Evolutionary conservation across 2,797 vertebrate species (phyloP).

Genomic region (Labroides dimidiatus): DNA sequence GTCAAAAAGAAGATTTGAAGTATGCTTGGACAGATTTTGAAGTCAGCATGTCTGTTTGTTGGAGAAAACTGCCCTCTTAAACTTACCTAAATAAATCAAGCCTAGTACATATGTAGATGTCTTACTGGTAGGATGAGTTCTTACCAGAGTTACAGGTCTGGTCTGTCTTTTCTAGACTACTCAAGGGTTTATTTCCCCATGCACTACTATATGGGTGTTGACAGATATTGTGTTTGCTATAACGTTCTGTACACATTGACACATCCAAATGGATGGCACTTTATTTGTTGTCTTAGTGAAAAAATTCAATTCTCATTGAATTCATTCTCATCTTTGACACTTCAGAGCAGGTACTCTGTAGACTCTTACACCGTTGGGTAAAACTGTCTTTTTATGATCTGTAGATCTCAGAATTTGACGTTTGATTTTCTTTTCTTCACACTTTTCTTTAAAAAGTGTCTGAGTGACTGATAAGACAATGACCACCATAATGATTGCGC

Average conservation of each 20-base stretch:
- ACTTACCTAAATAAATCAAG: conserved; percentile 6
- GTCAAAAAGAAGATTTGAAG: conserved; percentile 7
- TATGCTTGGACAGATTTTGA: conserved; percentile 13
- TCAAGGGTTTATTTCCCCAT: conserved; percentile 46
- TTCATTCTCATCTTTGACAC: conserved; percentile 7
- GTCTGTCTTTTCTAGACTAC: conserved; percentile 3
- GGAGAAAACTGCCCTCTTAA: conserved; percentile 3
- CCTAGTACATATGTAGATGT: not conserved
- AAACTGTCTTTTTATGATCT: conserved; percentile 16
- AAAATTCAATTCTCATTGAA: conserved; percentile 13
- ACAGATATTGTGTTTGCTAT: conserved; percentile 7
- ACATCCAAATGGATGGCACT: conserved; percentile 58
- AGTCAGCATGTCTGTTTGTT: conserved; percentile 6
- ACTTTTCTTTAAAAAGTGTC: not conserved
- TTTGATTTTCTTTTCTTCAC: not conserved
- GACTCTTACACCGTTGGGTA: conserved; percentile 15
- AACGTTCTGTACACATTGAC: conserved; percentile 34
- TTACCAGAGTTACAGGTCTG: conserved; percentile 10
- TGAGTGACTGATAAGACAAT: not conserved
- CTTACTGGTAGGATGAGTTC: not conserved
- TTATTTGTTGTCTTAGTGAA: conserved; percentile 65
- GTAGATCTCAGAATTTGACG: conserved; percentile 1
- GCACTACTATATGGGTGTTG: conserved; percentile 33
- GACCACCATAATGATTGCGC: too few species aligned
- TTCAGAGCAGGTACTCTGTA: conserved; percentile 83